phyloP scores from a whole-genome alignment of 2,113 vertebrate genomes.

The Microtus ochrogaster region DNA sequence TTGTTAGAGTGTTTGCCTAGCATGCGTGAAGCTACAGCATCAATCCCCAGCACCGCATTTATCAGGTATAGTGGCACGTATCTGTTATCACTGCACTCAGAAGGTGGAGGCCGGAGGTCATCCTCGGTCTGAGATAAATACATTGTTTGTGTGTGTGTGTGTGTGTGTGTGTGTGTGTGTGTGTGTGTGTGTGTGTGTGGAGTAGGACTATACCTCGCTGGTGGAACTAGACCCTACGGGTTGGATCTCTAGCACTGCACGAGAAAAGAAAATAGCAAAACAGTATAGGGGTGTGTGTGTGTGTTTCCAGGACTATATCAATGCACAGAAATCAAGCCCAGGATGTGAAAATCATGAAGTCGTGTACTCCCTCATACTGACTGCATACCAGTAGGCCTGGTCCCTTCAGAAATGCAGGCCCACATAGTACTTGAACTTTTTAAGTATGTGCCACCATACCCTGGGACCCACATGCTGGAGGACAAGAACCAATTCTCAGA shows the following conservation, averaged over 20 bases:
- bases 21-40: neutral
- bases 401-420: constrained; percentile 25
- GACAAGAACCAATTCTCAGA: neutral
- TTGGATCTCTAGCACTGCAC: neutral
- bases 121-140: neutral
- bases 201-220: neutral
- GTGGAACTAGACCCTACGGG: neutral
- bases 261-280: neutral
- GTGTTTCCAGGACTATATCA: neutral
- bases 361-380: neutral
- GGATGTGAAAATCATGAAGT: constrained; percentile 2
- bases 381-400: neutral
- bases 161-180: too few relatives aligned
- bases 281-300: neutral
- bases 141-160: neutral
- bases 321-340: constrained; percentile 19
- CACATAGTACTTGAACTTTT: neutral
- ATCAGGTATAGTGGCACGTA: too few relatives aligned
- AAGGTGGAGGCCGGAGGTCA: neutral
- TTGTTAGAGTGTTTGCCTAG: neutral
- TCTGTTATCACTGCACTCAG: neutral
- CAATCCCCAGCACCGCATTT: neutral
- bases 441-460: neutral
- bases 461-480: neutral
- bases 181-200: fast-evolving